Evolutionary conservation across 1,140 invertebrate species (phyloP).

Genomic region (Drosophila sturtevanti): DNA sequence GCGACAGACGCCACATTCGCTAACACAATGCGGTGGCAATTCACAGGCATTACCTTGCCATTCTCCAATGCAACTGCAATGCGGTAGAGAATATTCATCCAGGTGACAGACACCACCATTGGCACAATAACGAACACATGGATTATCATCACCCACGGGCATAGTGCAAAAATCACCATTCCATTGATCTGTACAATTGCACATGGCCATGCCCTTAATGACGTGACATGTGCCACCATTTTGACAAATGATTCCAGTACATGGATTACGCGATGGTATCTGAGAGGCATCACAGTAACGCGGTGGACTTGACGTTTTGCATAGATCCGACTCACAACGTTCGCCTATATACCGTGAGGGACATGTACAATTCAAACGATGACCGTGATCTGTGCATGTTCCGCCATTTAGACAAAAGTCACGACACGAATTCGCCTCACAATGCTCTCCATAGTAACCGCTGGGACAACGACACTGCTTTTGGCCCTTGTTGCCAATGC

Average conservation of each 20-base stretch:
- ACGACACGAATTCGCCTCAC: slow-evolving; percentile 84
- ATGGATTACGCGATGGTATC: slow-evolving; percentile 67
- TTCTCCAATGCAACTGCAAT: slow-evolving; percentile 85
- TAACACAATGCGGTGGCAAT: slow-evolving; percentile 83
- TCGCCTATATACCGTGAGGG: slow-evolving; percentile 67
- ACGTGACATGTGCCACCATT: slow-evolving; percentile 76
- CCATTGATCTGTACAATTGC: slow-evolving; percentile 87
- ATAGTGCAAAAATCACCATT: slow-evolving; percentile 87
- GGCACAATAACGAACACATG: slow-evolving; percentile 85
- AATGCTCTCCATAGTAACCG: slow-evolving; percentile 85
- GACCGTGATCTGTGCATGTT: slow-evolving; percentile 56
- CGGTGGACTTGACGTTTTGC: slow-evolving; percentile 70
- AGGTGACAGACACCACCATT: slow-evolving; percentile 85
- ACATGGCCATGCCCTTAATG: slow-evolving; percentile 81
- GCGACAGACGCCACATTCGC: slow-evolving; percentile 85
- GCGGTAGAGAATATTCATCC: slow-evolving; percentile 74
- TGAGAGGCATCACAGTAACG: slow-evolving; percentile 62
- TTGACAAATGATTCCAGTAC: slow-evolving; percentile 73
- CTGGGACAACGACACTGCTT: slow-evolving; percentile 83
- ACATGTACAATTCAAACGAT: slow-evolving; percentile 62
- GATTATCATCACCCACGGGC: slow-evolving; percentile 85
- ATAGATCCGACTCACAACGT: slow-evolving; percentile 77
- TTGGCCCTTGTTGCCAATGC: slow-evolving; percentile 75
- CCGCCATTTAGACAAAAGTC: slow-evolving; percentile 85
- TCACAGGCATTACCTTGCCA: slow-evolving; percentile 85